A percentile compares a stretch with the other conserved stretches of the same genome.
Evolutionary conservation across 2,113 vertebrate species (phyloP).

Genomic region (Xiphias gladius): DNA sequence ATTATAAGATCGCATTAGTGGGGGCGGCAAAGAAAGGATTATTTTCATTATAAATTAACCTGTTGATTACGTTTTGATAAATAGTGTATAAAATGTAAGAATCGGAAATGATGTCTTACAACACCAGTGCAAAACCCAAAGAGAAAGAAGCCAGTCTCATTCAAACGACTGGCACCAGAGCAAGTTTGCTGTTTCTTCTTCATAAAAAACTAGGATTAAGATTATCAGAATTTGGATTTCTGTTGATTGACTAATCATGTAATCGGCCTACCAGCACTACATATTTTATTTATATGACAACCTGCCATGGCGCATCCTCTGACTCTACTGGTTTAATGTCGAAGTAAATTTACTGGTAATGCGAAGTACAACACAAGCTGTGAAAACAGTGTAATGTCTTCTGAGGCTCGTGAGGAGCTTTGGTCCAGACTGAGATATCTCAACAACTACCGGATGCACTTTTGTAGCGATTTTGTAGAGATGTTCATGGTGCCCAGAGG

Average conservation of each 20-base stretch:
- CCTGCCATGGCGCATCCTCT: background rate
- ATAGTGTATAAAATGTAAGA: background rate
- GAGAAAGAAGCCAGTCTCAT: background rate
- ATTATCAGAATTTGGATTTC: background rate
- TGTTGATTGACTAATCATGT: background rate
- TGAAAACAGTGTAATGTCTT: background rate
- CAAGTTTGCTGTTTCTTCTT: background rate
- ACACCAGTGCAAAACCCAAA: background rate
- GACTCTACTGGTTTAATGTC: background rate
- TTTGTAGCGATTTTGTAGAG: background rate
- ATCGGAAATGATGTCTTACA: too few species aligned
- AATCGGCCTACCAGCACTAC: background rate
- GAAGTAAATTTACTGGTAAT: background rate
- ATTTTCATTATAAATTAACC: slow-evolving; percentile 4
- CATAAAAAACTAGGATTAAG: background rate
- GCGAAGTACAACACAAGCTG: background rate
- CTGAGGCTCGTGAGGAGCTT: background rate
- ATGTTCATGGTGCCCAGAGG: too few species aligned
- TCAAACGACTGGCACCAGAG: background rate
- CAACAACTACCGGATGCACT: too few species aligned
- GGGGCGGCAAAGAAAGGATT: background rate
- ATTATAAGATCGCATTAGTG: background rate
- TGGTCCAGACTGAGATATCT: background rate
- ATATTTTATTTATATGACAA: background rate
- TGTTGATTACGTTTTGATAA: background rate